phyloP scores from a whole-genome alignment of 2,888 invertebrate species.

The Drosophila phalerata region DNA sequence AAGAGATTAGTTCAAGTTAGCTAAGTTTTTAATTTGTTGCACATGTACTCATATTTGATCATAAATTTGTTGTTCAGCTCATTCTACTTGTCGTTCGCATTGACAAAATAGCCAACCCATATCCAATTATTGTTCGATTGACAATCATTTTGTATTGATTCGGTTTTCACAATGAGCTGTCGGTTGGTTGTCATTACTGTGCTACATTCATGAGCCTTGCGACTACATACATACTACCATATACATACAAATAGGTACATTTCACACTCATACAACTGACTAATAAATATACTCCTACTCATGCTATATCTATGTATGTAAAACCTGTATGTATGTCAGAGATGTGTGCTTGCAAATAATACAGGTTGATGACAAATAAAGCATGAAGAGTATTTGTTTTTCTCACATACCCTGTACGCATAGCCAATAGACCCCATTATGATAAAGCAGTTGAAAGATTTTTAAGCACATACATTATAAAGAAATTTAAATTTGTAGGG shows the following conservation, averaged over 20 bases:
- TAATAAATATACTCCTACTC: constrained; percentile 2
- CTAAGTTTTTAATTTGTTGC: constrained; percentile 6
- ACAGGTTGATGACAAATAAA: constrained; percentile 24
- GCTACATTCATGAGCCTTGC: constrained; percentile 24
- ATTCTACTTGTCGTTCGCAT: background rate
- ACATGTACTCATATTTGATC: constrained; percentile 10
- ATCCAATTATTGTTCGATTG: constrained; percentile 60
- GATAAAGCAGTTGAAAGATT: background rate
- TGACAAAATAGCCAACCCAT: background rate
- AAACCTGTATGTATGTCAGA: constrained; percentile 1
- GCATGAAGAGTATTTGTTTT: constrained; percentile 1
- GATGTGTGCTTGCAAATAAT: constrained; percentile 26
- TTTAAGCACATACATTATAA: background rate
- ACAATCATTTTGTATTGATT: constrained; percentile 75
- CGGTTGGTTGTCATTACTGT: constrained; percentile 18
- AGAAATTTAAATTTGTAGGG: background rate
- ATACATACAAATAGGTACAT: constrained; percentile 1
- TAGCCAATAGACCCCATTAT: background rate
- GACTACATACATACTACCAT: background rate
- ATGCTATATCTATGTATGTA: background rate
- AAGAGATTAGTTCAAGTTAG: background rate
- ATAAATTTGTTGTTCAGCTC: background rate
- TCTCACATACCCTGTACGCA: constrained; percentile 1
- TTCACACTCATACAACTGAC: constrained; percentile 6
- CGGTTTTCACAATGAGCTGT: constrained; percentile 49